Base-by-base conservation (phyloP, 30 jellyfish, hydroid and myxozoan species). In the Pelagia noctiluca region DNA sequence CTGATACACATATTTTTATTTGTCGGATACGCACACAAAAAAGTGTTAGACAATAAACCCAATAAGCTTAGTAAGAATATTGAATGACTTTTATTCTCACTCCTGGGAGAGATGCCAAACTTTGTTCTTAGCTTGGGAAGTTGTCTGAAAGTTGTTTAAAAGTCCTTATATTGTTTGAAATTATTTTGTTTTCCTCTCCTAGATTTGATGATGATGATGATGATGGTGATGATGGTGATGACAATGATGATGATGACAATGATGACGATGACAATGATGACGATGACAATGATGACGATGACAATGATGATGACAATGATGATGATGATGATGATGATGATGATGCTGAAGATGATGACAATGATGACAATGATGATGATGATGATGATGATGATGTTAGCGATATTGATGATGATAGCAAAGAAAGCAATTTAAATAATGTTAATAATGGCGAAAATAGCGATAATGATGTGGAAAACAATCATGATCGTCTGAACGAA, bases 241-340 rank as follows among this genome's bases (percentile, higher is more conserved):
- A 34, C 10, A 32, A 25, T 2, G 67, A 31, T 22, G 48, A 70
- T 22, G 82, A 46, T 70, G 33, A 70, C n/a, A 46, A 22, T 0
- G 26, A 22, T 18, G 31, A 0, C 30, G 4, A n/a, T 23, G 29
- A 54, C 34, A 29, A 48, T 1, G 21, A 57, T 42, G 85, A 67
- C n/a, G 71, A 48, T 1, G 75, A 71, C 1, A 69, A 83, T 3
- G 75, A 72, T n/a, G 25, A 36, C 7, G 85, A 69, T 67, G 72
- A 16, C 35, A 74, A 63, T 5, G 76, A 49, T 3, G 63, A 23
- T 2, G 85, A 81, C 16, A 29, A 54, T 34, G 75, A 71, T 1
- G 57, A 50, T 71, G 81, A 67, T 24, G 91, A 67, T 5, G 86
- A 29, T 23, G 50, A 50, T 71, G 66, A 24, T 82, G 79, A 50